phyloP scores from a whole-genome alignment of 2,113 vertebrate species.

The Nannobrachium achirus region DNA sequence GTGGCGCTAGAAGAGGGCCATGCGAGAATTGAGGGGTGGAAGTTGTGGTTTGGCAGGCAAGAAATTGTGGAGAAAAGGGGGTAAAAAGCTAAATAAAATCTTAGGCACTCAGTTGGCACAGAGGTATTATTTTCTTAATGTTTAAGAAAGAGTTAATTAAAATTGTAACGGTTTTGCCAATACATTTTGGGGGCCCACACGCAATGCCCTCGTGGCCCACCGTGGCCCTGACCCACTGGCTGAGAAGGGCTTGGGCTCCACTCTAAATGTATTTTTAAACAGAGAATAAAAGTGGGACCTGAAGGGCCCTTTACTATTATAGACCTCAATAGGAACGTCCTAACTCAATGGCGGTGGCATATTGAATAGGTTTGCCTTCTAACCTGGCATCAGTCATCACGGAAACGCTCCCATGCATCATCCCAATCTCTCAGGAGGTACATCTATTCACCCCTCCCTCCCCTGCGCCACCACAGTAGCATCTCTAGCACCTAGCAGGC shows the following conservation, averaged over 20 bases:
- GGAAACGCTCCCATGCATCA: slow-evolving; percentile 80
- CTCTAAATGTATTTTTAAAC: background rate
- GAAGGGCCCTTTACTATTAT: background rate
- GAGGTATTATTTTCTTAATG: too few relatives aligned
- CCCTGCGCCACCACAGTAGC: slow-evolving; percentile 15
- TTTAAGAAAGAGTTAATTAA: too few relatives aligned
- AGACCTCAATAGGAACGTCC: slow-evolving; percentile 18
- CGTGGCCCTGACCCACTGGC: too few relatives aligned
- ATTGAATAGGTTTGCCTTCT: slow-evolving; percentile 10
- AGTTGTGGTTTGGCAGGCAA: too few relatives aligned
- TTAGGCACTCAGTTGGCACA: too few relatives aligned
- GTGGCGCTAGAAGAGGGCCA: too few relatives aligned
- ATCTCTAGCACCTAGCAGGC: slow-evolving; percentile 33
- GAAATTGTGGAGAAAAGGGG: too few relatives aligned
- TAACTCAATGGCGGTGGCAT: background rate
- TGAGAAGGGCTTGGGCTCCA: background rate
- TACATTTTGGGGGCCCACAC: too few relatives aligned
- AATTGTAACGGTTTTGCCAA: too few relatives aligned
- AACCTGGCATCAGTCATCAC: slow-evolving; percentile 20
- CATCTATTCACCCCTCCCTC: slow-evolving; percentile 42
- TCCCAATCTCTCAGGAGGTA: slow-evolving; percentile 69
- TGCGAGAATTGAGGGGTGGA: too few relatives aligned
- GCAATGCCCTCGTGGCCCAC: too few relatives aligned
- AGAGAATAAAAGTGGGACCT: background rate
- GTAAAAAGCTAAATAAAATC: too few relatives aligned